Conservation (phyloP, 2,888 invertebrate genomes). For the Xestia ashworthii region DNA sequence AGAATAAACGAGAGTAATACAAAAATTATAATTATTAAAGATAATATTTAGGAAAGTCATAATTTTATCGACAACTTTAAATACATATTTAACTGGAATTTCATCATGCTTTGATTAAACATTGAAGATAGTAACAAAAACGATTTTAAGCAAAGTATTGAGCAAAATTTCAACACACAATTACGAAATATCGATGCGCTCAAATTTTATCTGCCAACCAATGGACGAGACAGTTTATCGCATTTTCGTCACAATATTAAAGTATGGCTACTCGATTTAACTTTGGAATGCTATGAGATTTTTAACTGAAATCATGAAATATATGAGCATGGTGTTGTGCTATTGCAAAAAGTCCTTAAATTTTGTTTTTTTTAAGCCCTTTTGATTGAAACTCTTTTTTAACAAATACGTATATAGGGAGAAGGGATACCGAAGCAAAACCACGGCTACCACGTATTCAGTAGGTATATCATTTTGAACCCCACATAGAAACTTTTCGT, state of each 20-base stretch:
- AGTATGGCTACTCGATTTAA: conserved; percentile 20
- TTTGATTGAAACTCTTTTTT: neutral
- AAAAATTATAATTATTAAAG: no score
- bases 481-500: no score
- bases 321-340: neutral
- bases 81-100: no score
- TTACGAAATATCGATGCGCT: neutral
- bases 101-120: neutral
- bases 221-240: conserved; percentile 15
- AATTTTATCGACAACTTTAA: no score
- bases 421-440: no score
- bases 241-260: conserved; percentile 29
- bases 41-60: neutral
- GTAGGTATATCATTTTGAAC: no score
- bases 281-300: conserved; percentile 14
- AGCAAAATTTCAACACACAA: neutral
- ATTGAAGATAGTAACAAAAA: neutral
- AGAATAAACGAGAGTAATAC: no score
- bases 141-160: neutral
- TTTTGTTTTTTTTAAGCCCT: neutral
- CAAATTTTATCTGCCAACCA: conserved; percentile 1
- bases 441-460: no score
- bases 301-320: conserved; percentile 13
- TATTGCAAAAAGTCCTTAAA: neutral
- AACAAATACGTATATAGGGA: no score